A percentile compares a stretch with the other conserved stretches of the same genome.
Conservation (phyloP, 2,888 invertebrate genomes). For the Liopterus haemorrhoidalis region DNA sequence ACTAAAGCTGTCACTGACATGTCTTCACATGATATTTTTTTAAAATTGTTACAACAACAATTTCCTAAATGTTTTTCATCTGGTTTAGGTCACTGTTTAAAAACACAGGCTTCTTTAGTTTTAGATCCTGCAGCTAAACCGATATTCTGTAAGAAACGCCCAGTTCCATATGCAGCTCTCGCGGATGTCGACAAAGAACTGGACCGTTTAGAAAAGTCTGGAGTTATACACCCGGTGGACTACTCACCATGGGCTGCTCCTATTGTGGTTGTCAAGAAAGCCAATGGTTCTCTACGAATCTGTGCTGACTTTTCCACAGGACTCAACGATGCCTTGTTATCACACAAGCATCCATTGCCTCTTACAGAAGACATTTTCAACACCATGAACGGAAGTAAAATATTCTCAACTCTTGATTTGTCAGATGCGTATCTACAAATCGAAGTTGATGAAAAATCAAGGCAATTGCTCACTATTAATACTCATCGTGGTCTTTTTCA, state of each 20-base stretch:
- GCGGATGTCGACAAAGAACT: no score
- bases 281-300: conserved; percentile 29
- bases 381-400: neutral
- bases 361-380: conserved; percentile 21
- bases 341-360: conserved; percentile 28
- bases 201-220: no score
- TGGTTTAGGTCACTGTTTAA: no score
- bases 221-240: no score
- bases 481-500: conserved; percentile 35
- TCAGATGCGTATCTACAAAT: conserved; percentile 12
- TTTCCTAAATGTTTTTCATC: no score
- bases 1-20: no score
- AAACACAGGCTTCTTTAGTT: no score
- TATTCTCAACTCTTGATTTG: conserved; percentile 10
- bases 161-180: no score
- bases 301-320: conserved; percentile 29
- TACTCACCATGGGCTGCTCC: conserved; percentile 37
- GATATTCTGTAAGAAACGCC: no score
- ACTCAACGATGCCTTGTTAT: conserved; percentile 25
- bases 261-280: conserved; percentile 35
- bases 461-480: conserved; percentile 3
- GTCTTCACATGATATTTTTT: no score
- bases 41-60: no score
- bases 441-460: conserved; percentile 12
- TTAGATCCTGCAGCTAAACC: no score